These are phyloP conservation scores for Agriopis leucophaearia DNA, from an alignment of 2,888 invertebrate species.

Conservation along the genomic window DNA sequence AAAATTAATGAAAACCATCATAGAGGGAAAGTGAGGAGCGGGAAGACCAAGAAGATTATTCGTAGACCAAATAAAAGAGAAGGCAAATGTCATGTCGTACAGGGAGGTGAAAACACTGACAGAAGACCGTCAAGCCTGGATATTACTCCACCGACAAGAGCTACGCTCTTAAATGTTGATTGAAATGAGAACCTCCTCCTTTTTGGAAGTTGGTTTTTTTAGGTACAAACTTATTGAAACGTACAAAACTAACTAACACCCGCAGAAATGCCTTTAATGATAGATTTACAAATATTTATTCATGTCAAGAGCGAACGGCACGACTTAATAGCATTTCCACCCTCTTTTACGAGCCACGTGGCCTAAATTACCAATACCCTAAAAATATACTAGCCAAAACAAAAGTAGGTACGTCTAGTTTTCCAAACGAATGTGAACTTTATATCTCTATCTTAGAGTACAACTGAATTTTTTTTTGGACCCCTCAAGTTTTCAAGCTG, in stretches of 20 bases:
- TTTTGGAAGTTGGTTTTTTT: too few relatives aligned
- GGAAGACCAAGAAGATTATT: too few relatives aligned
- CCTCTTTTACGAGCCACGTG: slow-evolving; percentile 54
- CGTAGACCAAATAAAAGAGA: too few relatives aligned
- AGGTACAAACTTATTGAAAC: not conserved
- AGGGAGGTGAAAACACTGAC: too few relatives aligned
- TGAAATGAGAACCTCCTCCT: too few relatives aligned
- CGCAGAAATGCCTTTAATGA: slow-evolving; percentile 48
- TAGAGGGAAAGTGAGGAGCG: too few relatives aligned
- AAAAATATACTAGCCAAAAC: slow-evolving; percentile 38
- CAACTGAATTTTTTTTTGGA: not conserved
- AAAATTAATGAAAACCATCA: too few relatives aligned
- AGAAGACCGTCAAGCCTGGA: too few relatives aligned
- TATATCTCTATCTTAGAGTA: slow-evolving; percentile 6
- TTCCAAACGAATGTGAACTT: slow-evolving; percentile 11
- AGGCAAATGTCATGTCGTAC: too few relatives aligned
- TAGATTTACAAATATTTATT: slow-evolving; percentile 52
- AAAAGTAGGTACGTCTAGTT: not conserved
- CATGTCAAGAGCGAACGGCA: slow-evolving; percentile 38
- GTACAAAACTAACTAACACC: slow-evolving; percentile 29
- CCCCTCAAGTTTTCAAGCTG: slow-evolving; percentile 4
- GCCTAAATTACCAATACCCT: slow-evolving; percentile 59
- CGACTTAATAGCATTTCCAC: slow-evolving; percentile 47
- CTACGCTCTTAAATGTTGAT: too few relatives aligned
- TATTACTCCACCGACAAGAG: too few relatives aligned